Percentiles rank a stretch among this genome's conserved stretches.
Conservation (phyloP, 1,140 invertebrate genomes). For the Habropoda laboriosa region DNA sequence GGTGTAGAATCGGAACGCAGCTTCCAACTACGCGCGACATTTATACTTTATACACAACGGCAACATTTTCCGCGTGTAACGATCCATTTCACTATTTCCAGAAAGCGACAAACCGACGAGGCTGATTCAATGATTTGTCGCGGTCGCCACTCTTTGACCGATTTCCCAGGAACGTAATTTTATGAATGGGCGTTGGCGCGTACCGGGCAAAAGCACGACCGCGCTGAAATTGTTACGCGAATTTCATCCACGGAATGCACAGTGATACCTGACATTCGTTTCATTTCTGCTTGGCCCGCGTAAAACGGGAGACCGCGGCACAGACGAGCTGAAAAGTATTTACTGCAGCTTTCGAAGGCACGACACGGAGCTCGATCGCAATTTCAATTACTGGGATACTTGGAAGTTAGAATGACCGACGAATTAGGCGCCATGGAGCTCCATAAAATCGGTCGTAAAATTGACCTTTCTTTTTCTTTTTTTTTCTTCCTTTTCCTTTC, state of each 20-base stretch:
- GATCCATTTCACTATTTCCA: background rate
- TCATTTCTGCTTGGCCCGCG: background rate
- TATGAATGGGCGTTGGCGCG: conserved; percentile 7
- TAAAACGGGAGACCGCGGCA: background rate
- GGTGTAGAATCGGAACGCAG: background rate
- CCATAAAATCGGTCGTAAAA: conserved; percentile 42
- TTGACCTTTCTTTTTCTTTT: background rate
- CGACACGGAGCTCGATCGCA: background rate
- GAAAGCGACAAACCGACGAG: background rate
- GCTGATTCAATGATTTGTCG: background rate
- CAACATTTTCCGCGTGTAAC: background rate
- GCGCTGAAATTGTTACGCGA: conserved; percentile 15
- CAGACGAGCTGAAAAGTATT: conserved; percentile 15
- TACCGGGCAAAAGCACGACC: background rate
- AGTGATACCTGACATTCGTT: conserved; percentile 14
- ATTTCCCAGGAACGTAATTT: conserved; percentile 8
- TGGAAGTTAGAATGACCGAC: background rate
- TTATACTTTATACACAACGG: too few relatives aligned
- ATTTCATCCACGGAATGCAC: background rate
- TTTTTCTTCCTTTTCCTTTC: background rate
- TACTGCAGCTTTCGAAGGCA: background rate
- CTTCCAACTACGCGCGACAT: background rate
- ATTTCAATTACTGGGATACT: conserved; percentile 9
- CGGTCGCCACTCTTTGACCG: background rate
- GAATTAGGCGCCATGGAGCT: conserved; percentile 6